Conservation (phyloP, 2,113 vertebrate species). For the Petroica traversi region DNA sequence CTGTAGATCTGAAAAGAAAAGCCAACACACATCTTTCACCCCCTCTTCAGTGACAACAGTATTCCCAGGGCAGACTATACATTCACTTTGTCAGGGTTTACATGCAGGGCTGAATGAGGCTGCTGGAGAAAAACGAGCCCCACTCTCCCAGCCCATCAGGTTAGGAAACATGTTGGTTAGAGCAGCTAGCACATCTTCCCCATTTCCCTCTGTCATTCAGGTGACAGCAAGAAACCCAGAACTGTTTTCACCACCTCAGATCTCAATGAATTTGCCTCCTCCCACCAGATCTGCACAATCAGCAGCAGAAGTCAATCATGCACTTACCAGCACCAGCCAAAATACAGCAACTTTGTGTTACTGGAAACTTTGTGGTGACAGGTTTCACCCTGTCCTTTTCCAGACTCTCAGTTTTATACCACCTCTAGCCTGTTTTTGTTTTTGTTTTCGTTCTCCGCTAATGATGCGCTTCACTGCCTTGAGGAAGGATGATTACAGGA, state of each 20-base stretch:
- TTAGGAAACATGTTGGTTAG: neutral
- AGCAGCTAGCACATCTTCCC: neutral
- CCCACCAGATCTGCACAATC: neutral
- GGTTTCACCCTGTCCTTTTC: neutral
- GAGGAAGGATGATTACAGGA: neutral
- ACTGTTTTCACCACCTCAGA: neutral
- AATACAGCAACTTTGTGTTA: neutral
- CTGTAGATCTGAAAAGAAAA: neutral
- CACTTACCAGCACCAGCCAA: neutral
- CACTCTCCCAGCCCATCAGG: neutral
- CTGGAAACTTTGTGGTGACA: neutral
- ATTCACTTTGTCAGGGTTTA: neutral
- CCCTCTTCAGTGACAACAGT: neutral
- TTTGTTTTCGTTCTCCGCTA: neutral
- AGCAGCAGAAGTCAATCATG: neutral
- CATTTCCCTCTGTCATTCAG: neutral
- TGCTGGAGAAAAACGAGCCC: neutral
- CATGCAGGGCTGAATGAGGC: neutral
- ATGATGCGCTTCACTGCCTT: neutral
- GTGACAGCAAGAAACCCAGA: neutral
- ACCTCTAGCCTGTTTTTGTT: neutral
- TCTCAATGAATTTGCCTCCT: neutral
- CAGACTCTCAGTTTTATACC: neutral
- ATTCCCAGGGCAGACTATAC: rapidly evolving
- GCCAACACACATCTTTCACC: neutral